phyloP scores from a whole-genome alignment of 2,797 vertebrate species.

The Molossus molossus region DNA sequence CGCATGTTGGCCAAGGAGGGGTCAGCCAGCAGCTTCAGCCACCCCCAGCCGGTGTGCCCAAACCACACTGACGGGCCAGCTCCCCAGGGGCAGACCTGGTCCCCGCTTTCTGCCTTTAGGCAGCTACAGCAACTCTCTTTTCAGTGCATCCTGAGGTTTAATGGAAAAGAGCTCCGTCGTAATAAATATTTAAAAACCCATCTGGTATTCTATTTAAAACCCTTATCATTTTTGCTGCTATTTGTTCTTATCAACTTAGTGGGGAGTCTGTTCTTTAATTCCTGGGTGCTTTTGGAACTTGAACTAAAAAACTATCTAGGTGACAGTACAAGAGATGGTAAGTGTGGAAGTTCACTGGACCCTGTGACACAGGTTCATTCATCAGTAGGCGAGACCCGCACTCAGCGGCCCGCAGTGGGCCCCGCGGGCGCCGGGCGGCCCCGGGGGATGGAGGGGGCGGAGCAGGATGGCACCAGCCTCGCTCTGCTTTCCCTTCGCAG shows the following conservation, averaged over 20 bases:
- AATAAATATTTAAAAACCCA: conserved; percentile 51
- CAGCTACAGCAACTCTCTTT: background rate
- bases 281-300: background rate
- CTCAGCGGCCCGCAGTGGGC: background rate
- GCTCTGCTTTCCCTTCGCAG: background rate
- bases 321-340: background rate
- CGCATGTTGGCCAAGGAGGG: background rate
- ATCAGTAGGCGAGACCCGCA: background rate
- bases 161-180: background rate
- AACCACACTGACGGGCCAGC: too few relatives aligned
- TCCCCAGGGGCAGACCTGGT: background rate
- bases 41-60: background rate
- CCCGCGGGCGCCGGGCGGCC: background rate
- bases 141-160: background rate
- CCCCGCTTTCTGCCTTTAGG: background rate
- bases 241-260: background rate
- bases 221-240: background rate
- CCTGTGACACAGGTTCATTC: background rate
- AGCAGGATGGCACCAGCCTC: background rate
- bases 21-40: rapidly evolving
- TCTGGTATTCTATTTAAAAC: conserved; percentile 10
- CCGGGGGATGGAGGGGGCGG: too few relatives aligned
- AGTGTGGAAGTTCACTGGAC: background rate
- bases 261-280: background rate
- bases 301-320: background rate